phyloP scores from a whole-genome alignment of 1,140 invertebrate species.

The Temnothorax curvispinosus region DNA sequence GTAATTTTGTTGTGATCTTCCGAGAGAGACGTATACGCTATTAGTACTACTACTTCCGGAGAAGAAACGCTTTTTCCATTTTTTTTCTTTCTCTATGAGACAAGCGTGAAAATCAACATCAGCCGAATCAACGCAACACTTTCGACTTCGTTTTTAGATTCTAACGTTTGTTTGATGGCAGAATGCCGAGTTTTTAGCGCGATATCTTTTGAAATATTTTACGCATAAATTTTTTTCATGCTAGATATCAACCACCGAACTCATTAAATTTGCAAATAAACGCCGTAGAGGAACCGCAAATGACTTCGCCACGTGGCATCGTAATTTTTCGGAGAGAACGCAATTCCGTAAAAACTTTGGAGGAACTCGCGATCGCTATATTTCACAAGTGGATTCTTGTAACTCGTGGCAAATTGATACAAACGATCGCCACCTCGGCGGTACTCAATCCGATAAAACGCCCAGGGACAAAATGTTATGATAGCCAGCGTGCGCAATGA shows the following conservation, averaged over 20 bases:
- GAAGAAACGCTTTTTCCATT: neutral
- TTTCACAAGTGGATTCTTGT: slow-evolving; percentile 36
- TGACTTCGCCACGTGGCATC: slow-evolving; percentile 58
- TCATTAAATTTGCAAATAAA: slow-evolving; percentile 8
- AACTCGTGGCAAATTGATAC: slow-evolving; percentile 74
- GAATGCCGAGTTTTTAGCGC: neutral
- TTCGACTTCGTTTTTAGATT: neutral
- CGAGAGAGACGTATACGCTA: slow-evolving; percentile 27
- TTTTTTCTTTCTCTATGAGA: neutral
- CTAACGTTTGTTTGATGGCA: neutral
- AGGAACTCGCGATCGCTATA: slow-evolving; percentile 14
- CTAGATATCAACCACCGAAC: neutral
- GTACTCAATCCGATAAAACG: slow-evolving; percentile 52
- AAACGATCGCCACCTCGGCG: slow-evolving; percentile 66
- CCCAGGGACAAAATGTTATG: slow-evolving; percentile 32
- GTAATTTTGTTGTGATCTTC: slow-evolving; percentile 22
- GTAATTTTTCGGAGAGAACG: slow-evolving; percentile 39
- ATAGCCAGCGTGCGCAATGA: neutral
- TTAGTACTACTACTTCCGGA: slow-evolving; percentile 49
- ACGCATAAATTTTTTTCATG: neutral
- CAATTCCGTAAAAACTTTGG: slow-evolving; percentile 53
- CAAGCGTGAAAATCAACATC: neutral
- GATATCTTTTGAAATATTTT: neutral
- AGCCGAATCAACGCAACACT: neutral
- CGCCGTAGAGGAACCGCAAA: neutral